These are phyloP conservation scores for Cordilura impudica DNA, from an alignment of 2,888 invertebrate species.

Conservation along the genomic window DNA sequence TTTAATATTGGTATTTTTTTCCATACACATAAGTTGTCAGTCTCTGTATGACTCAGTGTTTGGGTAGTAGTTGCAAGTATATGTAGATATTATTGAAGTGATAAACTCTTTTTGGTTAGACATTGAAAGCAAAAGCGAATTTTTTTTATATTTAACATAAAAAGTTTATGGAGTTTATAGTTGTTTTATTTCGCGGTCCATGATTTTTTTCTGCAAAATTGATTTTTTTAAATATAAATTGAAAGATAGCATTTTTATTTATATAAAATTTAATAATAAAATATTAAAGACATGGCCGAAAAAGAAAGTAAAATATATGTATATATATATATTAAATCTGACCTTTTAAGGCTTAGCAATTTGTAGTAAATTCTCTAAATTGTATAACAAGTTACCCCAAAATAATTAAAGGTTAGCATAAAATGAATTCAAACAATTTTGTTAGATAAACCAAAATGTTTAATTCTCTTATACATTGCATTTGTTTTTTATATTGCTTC, in stretches of 20 bases:
- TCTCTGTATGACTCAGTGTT: constrained; percentile 29
- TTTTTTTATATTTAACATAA: constrained; percentile 10
- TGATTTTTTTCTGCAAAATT: background rate
- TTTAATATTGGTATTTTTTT: constrained; percentile 32
- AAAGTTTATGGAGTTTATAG: background rate
- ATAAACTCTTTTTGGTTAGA: constrained; percentile 59
- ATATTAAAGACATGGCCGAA: too few species aligned
- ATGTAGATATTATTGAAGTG: constrained; percentile 42
- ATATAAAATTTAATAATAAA: background rate
- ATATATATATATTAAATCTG: too few species aligned
- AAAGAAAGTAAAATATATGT: too few species aligned
- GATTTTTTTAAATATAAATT: constrained; percentile 31
- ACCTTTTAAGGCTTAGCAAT: too few species aligned
- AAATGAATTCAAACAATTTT: too few species aligned
- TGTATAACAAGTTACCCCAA: too few species aligned
- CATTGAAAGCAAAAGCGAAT: constrained; percentile 51
- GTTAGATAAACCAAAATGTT: too few species aligned
- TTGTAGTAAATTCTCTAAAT: too few species aligned
- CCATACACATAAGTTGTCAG: constrained; percentile 22
- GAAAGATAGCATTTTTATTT: background rate
- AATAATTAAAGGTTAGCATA: too few species aligned
- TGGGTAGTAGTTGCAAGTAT: constrained; percentile 28
- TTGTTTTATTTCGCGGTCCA: background rate
- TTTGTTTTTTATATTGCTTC: too few species aligned
- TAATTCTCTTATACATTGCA: too few species aligned